A percentile compares a stretch with the other conserved stretches of the same genome.
Evolutionary conservation across 2,888 invertebrate genomes (phyloP).

Genomic region (Cerceris ruficornis): DNA sequence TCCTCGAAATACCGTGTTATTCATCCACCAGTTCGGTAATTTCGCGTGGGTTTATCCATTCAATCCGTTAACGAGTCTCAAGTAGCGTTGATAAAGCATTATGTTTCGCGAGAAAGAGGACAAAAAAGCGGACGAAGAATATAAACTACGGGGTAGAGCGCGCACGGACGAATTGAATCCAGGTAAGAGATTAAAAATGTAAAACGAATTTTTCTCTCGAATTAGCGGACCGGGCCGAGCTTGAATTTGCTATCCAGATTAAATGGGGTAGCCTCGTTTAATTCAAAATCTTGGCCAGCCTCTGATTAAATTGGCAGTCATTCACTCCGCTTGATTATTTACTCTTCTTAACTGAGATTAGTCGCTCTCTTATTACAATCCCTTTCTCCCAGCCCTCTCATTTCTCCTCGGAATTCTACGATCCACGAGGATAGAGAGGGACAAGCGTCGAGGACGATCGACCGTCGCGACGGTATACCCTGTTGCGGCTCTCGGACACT

Average conservation of each 20-base stretch:
- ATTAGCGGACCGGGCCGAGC: constrained; percentile 44
- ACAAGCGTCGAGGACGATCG: no score
- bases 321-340: constrained; percentile 67
- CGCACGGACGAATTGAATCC: constrained; percentile 29
- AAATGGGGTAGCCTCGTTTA: constrained; percentile 54
- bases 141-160: constrained; percentile 3
- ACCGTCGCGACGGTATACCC: constrained; percentile 19
- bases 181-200: constrained; percentile 46
- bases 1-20: neutral
- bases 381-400: neutral
- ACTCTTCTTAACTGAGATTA: constrained; percentile 68
- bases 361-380: constrained; percentile 62
- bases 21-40: neutral
- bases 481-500: constrained; percentile 17
- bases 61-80: constrained; percentile 2
- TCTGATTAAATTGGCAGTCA: constrained; percentile 68
- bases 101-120: constrained; percentile 14
- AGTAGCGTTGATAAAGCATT: constrained; percentile 27
- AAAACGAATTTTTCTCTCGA: constrained; percentile 41
- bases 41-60: neutral
- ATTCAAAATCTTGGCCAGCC: constrained; percentile 62
- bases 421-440: constrained; percentile 4
- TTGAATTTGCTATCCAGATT: constrained; percentile 60
- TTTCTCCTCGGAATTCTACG: neutral
- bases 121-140: constrained; percentile 13